Percentiles rank a stretch among this genome's conserved stretches.
phyloP scores from a whole-genome alignment of 1,140 invertebrate genomes.

The Diabrotica virgifera region DNA sequence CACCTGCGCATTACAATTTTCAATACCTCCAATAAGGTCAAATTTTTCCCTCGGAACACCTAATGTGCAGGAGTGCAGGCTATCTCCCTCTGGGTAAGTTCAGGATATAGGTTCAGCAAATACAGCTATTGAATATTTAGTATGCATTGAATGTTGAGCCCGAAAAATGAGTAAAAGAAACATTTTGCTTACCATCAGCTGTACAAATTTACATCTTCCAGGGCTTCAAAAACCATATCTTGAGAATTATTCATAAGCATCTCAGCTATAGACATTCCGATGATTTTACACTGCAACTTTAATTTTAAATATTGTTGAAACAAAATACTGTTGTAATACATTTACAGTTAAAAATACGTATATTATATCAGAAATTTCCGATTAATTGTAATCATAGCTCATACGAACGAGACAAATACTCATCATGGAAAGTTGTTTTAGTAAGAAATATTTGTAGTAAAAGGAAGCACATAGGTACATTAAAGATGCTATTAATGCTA shows the following conservation, averaged over 20 bases:
- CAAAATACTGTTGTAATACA: neutral
- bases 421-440: neutral
- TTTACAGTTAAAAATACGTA: neutral
- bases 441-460: neutral
- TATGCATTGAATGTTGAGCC: too few relatives aligned
- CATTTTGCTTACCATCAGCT: neutral
- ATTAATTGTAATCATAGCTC: neutral
- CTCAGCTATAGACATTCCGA: neutral
- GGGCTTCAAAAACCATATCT: neutral
- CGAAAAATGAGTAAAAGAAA: too few relatives aligned
- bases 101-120: too few relatives aligned
- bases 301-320: neutral
- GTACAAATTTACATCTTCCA: neutral
- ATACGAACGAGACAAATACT: neutral
- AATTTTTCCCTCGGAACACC: too few relatives aligned
- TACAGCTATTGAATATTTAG: too few relatives aligned
- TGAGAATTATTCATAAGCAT: neutral
- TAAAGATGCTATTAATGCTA: neutral
- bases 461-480: neutral
- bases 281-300: neutral
- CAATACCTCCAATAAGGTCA: too few relatives aligned
- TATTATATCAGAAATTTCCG: neutral
- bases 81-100: too few relatives aligned
- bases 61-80: too few relatives aligned
- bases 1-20: too few relatives aligned